Evolutionary conservation across 2,888 invertebrate genomes (phyloP).

Genomic region (Meloe dianella): DNA sequence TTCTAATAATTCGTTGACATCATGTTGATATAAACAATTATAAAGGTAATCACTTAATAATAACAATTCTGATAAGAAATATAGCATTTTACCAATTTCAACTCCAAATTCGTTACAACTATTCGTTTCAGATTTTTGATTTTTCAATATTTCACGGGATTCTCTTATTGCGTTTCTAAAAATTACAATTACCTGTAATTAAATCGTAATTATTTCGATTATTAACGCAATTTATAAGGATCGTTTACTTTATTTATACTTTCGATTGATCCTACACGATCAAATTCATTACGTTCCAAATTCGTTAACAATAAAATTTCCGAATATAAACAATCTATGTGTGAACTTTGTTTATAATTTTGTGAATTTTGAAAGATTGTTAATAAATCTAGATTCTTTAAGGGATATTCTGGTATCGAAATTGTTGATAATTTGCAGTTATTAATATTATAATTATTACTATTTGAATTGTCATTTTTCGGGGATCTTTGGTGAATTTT

Average conservation of each 20-base stretch:
- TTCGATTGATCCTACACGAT: constrained; percentile 29
- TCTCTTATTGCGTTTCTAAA: constrained; percentile 41
- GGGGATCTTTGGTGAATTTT: background rate
- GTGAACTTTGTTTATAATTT: constrained; percentile 33
- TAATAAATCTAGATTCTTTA: background rate
- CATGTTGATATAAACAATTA: constrained; percentile 24
- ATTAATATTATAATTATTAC: background rate
- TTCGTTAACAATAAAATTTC: constrained; percentile 42
- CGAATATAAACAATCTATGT: constrained; percentile 36
- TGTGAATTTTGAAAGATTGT: constrained; percentile 40
- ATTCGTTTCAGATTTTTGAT: constrained; percentile 44
- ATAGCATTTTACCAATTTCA: constrained; percentile 44
- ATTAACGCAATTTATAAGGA: background rate
- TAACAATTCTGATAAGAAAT: constrained; percentile 44
- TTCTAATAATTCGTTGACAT: background rate
- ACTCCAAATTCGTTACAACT: constrained; percentile 46
- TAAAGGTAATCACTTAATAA: constrained; percentile 40
- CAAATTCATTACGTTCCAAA: constrained; percentile 36
- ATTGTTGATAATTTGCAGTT: background rate
- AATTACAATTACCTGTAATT: constrained; percentile 43
- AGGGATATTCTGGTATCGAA: background rate
- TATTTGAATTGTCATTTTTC: background rate
- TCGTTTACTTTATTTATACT: constrained; percentile 41
- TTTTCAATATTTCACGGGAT: constrained; percentile 43
- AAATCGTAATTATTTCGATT: background rate